phyloP scores from a whole-genome alignment of 2,113 vertebrate species.

The human region DNA sequence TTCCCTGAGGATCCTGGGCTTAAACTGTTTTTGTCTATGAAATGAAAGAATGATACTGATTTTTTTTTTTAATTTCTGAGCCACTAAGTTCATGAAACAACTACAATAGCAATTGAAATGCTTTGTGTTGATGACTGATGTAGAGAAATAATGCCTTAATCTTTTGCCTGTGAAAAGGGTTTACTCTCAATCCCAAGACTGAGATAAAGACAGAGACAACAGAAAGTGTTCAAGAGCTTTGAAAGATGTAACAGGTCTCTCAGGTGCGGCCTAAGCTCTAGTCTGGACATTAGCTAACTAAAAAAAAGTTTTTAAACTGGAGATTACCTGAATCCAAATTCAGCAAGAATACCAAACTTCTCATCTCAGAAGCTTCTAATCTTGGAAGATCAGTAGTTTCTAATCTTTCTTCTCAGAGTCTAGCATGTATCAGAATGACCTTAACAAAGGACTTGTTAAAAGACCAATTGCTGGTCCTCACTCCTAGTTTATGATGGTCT shows the following conservation, averaged over 20 bases:
- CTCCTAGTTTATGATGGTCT: background rate
- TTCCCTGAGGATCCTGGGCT: constrained; percentile 72
- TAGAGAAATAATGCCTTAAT: background rate
- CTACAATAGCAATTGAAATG: background rate
- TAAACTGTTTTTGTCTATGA: constrained; percentile 73
- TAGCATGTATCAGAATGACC: background rate
- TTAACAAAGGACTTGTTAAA: background rate
- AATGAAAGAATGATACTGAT: constrained; percentile 72
- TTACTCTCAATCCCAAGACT: background rate
- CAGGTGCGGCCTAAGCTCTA: background rate
- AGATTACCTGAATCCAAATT: background rate
- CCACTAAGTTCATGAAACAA: constrained; percentile 58
- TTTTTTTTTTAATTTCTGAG: constrained; percentile 61
- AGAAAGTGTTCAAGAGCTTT: background rate
- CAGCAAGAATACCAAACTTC: background rate
- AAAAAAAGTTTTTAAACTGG: background rate
- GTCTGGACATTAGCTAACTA: background rate
- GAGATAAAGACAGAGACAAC: background rate
- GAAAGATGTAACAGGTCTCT: background rate
- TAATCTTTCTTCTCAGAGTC: background rate
- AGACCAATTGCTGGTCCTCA: background rate
- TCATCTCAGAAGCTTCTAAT: background rate
- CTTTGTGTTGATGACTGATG: background rate
- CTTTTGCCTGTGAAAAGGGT: background rate
- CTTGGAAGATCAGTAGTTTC: background rate